phyloP scores from a whole-genome alignment of 2,113 vertebrate genomes.

The Brachypodius melanocephalos region DNA sequence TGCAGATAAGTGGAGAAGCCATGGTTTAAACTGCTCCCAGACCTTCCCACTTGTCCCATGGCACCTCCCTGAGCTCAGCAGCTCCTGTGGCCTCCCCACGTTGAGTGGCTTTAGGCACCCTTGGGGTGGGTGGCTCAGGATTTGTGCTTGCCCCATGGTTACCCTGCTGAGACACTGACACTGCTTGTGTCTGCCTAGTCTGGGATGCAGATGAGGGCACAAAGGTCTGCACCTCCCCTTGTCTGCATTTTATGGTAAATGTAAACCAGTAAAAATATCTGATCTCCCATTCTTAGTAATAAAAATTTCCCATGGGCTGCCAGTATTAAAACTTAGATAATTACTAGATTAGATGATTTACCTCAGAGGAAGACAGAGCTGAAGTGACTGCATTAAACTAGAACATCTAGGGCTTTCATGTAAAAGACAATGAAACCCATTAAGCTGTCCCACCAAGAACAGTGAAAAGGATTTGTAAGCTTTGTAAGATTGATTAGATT shows the following conservation, averaged over 20 bases:
- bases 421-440: not conserved
- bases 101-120: not conserved
- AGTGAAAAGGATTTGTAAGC: not conserved
- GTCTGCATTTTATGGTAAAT: not conserved
- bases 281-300: not conserved
- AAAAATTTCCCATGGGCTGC: not conserved
- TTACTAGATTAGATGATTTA: not conserved
- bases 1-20: not conserved
- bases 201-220: not conserved
- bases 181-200: not conserved
- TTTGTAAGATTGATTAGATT: not conserved
- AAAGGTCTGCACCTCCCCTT: not conserved
- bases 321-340: not conserved
- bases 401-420: not conserved
- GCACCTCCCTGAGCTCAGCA: not conserved
- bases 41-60: not conserved
- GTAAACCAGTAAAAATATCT: not conserved
- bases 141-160: not conserved
- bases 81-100: fast-evolving
- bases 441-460: not conserved
- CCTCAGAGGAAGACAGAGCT: not conserved
- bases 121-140: not conserved
- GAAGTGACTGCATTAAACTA: not conserved
- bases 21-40: not conserved
- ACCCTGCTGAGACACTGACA: not conserved